These are phyloP conservation scores for Mystacides longicornis DNA, from an alignment of 2,888 invertebrate species.

Conservation along the genomic window DNA sequence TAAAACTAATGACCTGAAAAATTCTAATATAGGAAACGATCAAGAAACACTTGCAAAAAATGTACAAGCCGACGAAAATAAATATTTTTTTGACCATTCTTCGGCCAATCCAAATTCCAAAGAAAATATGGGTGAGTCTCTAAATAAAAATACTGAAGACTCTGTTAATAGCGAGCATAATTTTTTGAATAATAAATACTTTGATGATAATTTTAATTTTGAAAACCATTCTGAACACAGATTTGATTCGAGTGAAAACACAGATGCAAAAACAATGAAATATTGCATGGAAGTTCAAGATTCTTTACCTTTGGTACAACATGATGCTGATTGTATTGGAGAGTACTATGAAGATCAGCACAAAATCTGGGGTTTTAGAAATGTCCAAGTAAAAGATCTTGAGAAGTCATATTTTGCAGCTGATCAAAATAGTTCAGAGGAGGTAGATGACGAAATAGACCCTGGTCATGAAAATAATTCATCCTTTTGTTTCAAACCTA, in stretches of 20 bases:
- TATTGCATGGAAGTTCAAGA: neutral
- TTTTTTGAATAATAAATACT: neutral
- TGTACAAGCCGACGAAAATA: neutral
- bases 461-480: neutral
- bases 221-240: neutral
- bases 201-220: neutral
- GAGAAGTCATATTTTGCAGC: too few relatives aligned
- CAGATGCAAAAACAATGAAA: neutral
- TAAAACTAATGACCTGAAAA: neutral
- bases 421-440: neutral
- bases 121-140: neutral
- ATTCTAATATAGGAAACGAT: neutral
- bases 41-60: neutral
- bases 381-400: neutral
- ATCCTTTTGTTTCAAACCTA: neutral
- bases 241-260: neutral
- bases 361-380: neutral
- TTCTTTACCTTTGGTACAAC: neutral
- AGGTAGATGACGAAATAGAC: neutral
- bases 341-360: neutral
- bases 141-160: neutral
- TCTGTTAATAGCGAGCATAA: neutral
- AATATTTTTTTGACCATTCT: neutral
- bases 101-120: neutral
- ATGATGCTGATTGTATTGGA: neutral